phyloP scores from a whole-genome alignment of 2,888 invertebrate genomes.

The Ashinkailepas kermadecensis region DNA sequence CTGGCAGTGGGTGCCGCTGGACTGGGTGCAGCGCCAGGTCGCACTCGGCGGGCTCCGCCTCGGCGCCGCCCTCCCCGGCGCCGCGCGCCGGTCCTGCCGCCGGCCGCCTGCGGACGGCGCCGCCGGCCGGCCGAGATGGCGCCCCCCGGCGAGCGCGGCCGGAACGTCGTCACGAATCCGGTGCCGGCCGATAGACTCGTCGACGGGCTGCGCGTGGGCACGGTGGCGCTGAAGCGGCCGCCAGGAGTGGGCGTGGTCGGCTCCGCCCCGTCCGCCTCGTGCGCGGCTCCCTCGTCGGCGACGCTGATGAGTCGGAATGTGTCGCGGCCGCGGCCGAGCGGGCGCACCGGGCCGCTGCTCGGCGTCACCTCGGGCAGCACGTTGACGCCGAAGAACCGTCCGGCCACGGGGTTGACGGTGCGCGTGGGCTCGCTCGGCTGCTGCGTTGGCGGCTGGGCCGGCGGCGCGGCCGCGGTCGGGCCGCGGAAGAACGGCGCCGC shows the following conservation, averaged over 20 bases:
- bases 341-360: not conserved
- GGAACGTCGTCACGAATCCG: not conserved
- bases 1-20: not conserved
- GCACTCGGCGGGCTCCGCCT: not conserved
- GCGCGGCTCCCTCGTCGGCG: too few relatives aligned
- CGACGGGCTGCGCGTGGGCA: not conserved
- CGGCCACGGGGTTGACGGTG: not conserved
- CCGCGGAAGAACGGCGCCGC: not conserved
- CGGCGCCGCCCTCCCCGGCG: not conserved
- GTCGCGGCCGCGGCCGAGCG: not conserved
- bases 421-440: not conserved
- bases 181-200: not conserved
- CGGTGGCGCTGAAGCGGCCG: slow-evolving; percentile 1
- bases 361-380: not conserved
- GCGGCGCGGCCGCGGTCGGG: not conserved
- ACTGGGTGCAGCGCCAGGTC: not conserved
- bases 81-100: not conserved
- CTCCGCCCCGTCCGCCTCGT: not conserved
- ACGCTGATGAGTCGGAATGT: not conserved
- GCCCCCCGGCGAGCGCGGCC: not conserved
- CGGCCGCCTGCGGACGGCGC: not conserved
- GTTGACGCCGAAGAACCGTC: not conserved
- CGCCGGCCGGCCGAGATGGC: not conserved
- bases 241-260: not conserved
- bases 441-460: not conserved